Percentiles rank a stretch among this genome's conserved stretches.
Evolutionary conservation across 2,113 vertebrate species (phyloP).

Genomic region (Dipodomys ordii): DNA sequence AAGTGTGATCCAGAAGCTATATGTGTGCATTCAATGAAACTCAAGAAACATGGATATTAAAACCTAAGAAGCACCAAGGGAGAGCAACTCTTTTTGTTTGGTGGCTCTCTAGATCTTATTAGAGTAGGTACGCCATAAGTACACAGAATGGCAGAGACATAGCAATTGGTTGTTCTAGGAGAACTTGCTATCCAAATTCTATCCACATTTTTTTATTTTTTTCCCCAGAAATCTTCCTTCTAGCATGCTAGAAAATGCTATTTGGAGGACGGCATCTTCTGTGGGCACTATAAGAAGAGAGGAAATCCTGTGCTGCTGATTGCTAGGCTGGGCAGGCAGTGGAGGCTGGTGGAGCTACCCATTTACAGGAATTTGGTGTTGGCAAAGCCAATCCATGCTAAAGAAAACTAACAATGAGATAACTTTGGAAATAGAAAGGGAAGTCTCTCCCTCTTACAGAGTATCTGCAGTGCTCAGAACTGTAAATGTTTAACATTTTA

Average conservation of each 20-base stretch:
- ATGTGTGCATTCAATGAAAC: neutral
- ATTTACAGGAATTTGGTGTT: neutral
- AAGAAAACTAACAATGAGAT: neutral
- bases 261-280: neutral
- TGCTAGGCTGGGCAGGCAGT: neutral
- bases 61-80: neutral
- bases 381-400: neutral
- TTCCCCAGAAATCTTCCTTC: neutral
- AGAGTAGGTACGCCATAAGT: neutral
- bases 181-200: neutral
- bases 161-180: neutral
- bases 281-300: neutral
- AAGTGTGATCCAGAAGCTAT: conserved; percentile 1
- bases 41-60: conserved; percentile 11
- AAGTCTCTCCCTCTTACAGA: neutral
- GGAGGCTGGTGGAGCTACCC: neutral
- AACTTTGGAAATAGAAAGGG: neutral
- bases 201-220: neutral
- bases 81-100: neutral
- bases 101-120: neutral
- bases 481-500: neutral
- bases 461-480: neutral
- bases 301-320: neutral
- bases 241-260: neutral
- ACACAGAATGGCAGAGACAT: neutral